A percentile compares a stretch with the other conserved stretches of the same genome.
Conservation (phyloP, 2,888 invertebrate species). For the Choristoneura rosaceana region DNA sequence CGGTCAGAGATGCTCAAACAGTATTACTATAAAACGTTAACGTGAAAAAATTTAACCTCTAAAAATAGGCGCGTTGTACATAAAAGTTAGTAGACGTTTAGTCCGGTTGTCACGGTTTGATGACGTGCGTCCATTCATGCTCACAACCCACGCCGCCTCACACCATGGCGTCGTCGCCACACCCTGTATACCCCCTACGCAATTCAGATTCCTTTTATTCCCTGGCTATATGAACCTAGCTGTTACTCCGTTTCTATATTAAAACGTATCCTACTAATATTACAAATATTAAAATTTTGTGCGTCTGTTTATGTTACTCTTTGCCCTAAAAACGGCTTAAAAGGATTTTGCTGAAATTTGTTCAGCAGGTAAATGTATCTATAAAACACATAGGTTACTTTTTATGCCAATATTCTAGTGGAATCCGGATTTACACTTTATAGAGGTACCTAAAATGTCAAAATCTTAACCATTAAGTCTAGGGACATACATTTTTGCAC, state of each 20-base stretch:
- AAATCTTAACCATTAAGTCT: no score
- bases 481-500: background rate
- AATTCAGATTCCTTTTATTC: constrained; percentile 16
- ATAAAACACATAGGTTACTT: no score
- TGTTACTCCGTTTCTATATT: background rate
- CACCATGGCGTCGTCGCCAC: constrained; percentile 19
- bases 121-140: constrained; percentile 61
- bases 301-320: no score
- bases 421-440: no score
- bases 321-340: no score
- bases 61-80: constrained; percentile 26
- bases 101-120: constrained; percentile 18
- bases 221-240: background rate
- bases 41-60: constrained; percentile 30
- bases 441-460: no score
- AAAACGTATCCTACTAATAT: no score
- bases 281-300: no score
- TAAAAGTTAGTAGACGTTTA: constrained; percentile 45
- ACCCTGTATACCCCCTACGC: constrained; percentile 24
- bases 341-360: no score
- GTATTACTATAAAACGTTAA: constrained; percentile 25
- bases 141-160: constrained; percentile 48
- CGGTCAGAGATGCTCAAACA: background rate
- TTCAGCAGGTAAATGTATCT: no score
- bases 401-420: no score